phyloP scores from a whole-genome alignment of 2,888 invertebrate genomes.

The Megalurothrips usitatus region DNA sequence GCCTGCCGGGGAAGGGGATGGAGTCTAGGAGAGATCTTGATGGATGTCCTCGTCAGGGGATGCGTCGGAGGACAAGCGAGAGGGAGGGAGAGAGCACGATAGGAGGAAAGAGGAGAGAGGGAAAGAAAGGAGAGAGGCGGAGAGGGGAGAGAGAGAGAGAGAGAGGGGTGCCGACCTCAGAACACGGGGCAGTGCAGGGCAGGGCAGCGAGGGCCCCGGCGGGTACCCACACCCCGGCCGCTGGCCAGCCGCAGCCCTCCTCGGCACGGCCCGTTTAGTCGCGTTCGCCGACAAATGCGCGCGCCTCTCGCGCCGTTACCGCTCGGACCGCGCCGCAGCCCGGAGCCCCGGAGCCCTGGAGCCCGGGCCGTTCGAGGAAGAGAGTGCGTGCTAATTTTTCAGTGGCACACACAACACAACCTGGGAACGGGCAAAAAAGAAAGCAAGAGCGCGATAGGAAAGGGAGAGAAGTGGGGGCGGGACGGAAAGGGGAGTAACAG shows the following conservation, averaged over 20 bases:
- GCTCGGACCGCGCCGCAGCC: constrained; percentile 65
- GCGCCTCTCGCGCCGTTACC: constrained; percentile 44
- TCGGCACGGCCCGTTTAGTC: neutral
- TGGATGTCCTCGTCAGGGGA: constrained; percentile 30
- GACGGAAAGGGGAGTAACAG: neutral
- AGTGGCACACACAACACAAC: neutral
- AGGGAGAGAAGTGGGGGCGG: neutral
- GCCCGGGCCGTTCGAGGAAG: neutral
- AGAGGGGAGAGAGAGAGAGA: constrained; percentile 22
- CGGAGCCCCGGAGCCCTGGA: neutral
- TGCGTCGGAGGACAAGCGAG: constrained; percentile 26
- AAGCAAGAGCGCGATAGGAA: neutral
- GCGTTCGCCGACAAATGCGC: neutral
- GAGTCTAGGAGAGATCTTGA: constrained; percentile 1
- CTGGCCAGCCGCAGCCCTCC: constrained; percentile 59
- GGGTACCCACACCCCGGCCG: constrained; percentile 52
- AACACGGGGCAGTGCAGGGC: too few relatives aligned
- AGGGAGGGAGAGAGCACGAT: constrained; percentile 29
- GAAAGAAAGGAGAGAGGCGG: constrained; percentile 21
- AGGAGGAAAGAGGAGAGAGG: constrained; percentile 21
- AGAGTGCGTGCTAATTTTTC: constrained; percentile 14
- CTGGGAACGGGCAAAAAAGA: neutral
- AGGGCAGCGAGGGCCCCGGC: too few relatives aligned
- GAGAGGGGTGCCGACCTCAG: constrained; percentile 26
- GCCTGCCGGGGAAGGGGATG: too few relatives aligned